Percentiles rank a stretch among this genome's conserved stretches.
Evolutionary conservation across 2,797 vertebrate species (phyloP).

Genomic region (Oreochromis grahami): DNA sequence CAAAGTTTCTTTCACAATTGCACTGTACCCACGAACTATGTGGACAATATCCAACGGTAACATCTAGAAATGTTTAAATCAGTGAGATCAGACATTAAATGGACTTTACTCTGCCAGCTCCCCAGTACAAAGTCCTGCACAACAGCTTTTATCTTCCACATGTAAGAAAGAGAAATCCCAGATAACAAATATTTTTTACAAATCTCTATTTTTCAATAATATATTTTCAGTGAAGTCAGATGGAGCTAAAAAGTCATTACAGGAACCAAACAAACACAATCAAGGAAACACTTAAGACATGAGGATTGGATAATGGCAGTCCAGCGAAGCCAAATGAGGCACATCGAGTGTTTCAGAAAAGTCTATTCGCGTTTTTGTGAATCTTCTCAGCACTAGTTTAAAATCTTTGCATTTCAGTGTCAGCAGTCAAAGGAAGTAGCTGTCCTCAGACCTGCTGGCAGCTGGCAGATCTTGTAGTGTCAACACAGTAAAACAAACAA

Average conservation of each 20-base stretch:
- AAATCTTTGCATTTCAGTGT: background rate
- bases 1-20: background rate
- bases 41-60: background rate
- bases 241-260: background rate
- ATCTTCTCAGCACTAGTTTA: background rate
- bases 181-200: background rate
- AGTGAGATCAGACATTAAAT: background rate
- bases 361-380: rapidly evolving
- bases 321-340: background rate
- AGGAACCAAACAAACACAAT: background rate
- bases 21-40: background rate
- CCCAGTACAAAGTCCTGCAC: background rate
- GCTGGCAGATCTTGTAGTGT: background rate
- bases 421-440: background rate
- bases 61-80: background rate
- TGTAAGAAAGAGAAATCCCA: background rate
- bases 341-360: background rate
- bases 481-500: background rate
- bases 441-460: background rate
- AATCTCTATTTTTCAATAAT: background rate
- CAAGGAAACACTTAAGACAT: background rate
- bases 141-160: background rate
- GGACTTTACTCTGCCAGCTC: background rate
- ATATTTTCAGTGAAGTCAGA: background rate
- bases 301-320: background rate